Conservation (phyloP, 2,888 invertebrate genomes). For the Cephus pulcher region DNA sequence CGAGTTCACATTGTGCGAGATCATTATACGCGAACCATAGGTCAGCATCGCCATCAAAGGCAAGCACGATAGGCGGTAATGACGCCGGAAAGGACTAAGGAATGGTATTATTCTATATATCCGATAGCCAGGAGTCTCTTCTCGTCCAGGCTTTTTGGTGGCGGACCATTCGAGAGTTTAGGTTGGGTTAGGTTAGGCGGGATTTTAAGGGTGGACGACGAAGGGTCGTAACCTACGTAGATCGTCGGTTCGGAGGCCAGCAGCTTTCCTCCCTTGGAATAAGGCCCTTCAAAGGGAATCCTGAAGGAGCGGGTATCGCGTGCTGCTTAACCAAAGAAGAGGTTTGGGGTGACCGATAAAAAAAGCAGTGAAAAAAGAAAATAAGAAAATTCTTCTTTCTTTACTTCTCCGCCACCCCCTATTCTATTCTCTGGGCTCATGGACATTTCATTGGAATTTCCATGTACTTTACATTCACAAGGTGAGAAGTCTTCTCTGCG, state of each 20-base stretch:
- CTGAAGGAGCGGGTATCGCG: background rate
- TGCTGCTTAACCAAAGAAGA: background rate
- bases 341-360: background rate
- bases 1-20: slow-evolving; percentile 7
- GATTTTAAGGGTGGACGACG: background rate
- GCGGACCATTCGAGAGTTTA: background rate
- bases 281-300: background rate
- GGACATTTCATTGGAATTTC: background rate
- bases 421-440: background rate
- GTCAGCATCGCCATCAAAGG: slow-evolving; percentile 15
- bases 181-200: background rate
- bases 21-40: slow-evolving; percentile 11
- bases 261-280: background rate
- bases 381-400: background rate
- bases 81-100: background rate
- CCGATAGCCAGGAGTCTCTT: background rate
- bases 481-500: background rate
- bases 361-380: background rate
- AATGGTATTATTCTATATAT: background rate
- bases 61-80: slow-evolving; percentile 14
- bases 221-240: background rate
- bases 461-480: background rate
- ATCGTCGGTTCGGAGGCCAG: background rate
- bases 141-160: background rate
- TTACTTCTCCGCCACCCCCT: background rate